Percentiles rank a stretch among this genome's conserved stretches.
These are phyloP conservation scores for Ptyas mucosa DNA, from an alignment of 2,113 vertebrate genomes.

Conservation along the genomic window DNA sequence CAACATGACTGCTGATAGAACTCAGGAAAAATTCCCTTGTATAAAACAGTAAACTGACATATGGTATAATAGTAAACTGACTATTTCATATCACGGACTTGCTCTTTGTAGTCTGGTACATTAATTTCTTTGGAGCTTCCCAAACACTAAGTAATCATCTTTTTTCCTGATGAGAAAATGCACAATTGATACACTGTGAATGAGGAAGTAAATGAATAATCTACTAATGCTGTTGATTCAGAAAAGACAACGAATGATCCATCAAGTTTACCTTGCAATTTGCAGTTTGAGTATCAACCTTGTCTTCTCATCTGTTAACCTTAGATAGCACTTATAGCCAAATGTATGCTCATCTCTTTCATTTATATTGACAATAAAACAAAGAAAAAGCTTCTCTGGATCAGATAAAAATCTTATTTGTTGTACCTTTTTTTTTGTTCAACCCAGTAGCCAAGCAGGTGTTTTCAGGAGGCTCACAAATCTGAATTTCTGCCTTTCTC, in stretches of 20 bases:
- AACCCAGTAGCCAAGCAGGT: background rate
- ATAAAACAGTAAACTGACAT: background rate
- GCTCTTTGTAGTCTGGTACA: background rate
- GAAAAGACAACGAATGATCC: background rate
- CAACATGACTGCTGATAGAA: background rate
- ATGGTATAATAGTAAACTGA: no score
- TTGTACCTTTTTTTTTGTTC: background rate
- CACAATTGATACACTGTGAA: background rate
- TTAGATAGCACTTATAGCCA: background rate
- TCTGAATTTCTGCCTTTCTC: background rate
- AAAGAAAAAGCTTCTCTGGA: background rate
- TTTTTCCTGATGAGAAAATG: background rate
- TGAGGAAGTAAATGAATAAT: background rate
- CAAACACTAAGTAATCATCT: background rate
- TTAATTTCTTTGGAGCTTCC: background rate
- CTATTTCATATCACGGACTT: background rate
- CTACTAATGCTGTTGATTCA: background rate
- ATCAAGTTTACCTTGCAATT: background rate
- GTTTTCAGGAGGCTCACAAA: background rate
- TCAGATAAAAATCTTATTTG: background rate
- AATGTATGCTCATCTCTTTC: background rate
- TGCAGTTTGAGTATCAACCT: background rate
- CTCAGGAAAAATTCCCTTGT: background rate
- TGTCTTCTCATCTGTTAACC: background rate
- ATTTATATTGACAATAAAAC: background rate